These are phyloP conservation scores for Aelia acuminata DNA, from an alignment of 2,888 invertebrate genomes.

Conservation along the genomic window DNA sequence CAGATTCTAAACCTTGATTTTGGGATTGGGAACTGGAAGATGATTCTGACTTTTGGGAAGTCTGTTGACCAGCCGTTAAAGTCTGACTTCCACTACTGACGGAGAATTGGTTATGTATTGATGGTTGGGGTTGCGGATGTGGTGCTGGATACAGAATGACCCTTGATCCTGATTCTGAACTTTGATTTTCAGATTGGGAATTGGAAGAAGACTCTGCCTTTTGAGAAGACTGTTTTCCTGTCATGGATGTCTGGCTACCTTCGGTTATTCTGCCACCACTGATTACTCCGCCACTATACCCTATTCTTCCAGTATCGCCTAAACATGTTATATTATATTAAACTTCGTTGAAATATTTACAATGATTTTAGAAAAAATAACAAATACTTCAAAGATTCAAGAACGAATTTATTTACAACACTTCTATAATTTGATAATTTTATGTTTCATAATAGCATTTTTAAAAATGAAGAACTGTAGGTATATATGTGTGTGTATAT, in stretches of 20 bases:
- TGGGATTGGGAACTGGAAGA: background rate
- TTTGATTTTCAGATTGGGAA: background rate
- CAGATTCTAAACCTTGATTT: background rate
- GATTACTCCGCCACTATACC: background rate
- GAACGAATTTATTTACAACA: too few species aligned
- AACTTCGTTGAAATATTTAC: background rate
- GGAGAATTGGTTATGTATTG: background rate
- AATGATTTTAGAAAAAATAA: background rate
- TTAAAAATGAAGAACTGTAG: too few species aligned
- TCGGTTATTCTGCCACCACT: background rate
- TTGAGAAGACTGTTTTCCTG: background rate
- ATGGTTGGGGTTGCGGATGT: too few species aligned
- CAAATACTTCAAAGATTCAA: too few species aligned
- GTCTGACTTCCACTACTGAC: background rate
- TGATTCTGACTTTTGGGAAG: background rate
- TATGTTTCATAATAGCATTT: too few species aligned
- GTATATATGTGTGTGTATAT: too few species aligned
- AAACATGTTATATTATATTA: background rate
- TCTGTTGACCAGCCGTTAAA: background rate
- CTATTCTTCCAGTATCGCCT: background rate
- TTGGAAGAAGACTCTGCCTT: background rate
- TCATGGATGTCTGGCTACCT: background rate
- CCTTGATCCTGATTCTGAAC: background rate
- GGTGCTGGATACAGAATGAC: too few species aligned
- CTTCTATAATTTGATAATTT: too few species aligned